A percentile compares a stretch with the other conserved stretches of the same genome.
These are phyloP conservation scores for Gallinago solitaria DNA, from an alignment of 2,797 vertebrate species.

Conservation along the genomic window DNA sequence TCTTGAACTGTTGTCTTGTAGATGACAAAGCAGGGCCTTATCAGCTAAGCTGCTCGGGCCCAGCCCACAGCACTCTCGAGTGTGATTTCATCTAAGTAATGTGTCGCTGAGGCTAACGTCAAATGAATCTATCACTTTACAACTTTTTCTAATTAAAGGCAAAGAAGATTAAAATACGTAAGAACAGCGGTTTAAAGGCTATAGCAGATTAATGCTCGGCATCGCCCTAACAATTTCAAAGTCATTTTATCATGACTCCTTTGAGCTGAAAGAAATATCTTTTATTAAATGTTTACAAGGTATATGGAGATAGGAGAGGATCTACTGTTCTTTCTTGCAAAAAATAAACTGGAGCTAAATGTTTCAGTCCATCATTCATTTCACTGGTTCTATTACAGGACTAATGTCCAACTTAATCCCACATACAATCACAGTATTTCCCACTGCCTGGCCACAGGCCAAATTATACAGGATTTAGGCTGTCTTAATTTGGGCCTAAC, in stretches of 20 bases:
- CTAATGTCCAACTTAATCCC: neutral
- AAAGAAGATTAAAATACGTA: slow-evolving; percentile 38
- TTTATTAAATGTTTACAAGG: neutral
- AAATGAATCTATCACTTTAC: neutral
- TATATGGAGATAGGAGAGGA: neutral
- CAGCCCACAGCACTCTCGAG: slow-evolving; percentile 67
- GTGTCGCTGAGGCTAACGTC: slow-evolving; percentile 45
- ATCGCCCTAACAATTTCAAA: neutral
- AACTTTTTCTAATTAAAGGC: slow-evolving; percentile 33
- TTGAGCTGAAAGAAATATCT: neutral
- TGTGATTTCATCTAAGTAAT: slow-evolving; percentile 71
- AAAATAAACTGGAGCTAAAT: neutral
- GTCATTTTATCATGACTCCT: neutral
- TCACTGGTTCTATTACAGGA: neutral
- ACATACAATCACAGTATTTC: neutral
- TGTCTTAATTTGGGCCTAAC: neutral
- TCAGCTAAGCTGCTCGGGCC: slow-evolving; percentile 72
- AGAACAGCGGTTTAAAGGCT: neutral
- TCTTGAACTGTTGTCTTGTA: slow-evolving; percentile 73
- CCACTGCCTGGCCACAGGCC: neutral
- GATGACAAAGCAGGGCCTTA: slow-evolving; percentile 78
- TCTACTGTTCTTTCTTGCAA: neutral
- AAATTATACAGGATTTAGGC: neutral
- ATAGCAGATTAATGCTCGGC: neutral
- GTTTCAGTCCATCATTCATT: neutral